Conservation (phyloP, 1,140 invertebrate genomes). For the Drosophila neocordata region DNA sequence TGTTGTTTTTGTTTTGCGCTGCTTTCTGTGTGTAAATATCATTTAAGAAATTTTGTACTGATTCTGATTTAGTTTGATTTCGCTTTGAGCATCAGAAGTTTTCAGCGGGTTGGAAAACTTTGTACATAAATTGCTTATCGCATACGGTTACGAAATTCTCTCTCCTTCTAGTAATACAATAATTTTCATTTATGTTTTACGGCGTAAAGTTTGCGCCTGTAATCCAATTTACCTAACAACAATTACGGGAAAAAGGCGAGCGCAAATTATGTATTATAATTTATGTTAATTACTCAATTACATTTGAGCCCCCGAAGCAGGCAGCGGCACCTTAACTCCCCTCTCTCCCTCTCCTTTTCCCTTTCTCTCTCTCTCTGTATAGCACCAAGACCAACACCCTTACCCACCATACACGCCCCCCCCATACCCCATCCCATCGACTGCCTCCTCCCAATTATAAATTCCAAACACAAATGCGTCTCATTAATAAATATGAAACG, state of each 20-base stretch:
- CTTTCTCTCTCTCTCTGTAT: too few relatives aligned
- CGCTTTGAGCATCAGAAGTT: conserved; percentile 52
- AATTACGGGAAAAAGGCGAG: conserved; percentile 69
- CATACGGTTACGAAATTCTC: conserved; percentile 15
- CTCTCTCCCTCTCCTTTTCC: too few relatives aligned
- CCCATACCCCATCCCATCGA: neutral
- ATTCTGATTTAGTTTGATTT: conserved; percentile 73
- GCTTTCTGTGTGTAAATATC: conserved; percentile 44
- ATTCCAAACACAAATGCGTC: conserved; percentile 82
- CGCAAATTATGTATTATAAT: conserved; percentile 81
- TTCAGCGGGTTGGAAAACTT: conserved; percentile 61
- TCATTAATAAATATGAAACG: conserved; percentile 82
- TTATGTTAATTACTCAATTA: conserved; percentile 83
- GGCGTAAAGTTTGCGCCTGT: conserved; percentile 40
- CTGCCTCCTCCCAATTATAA: conserved; percentile 71
- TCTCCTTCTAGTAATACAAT: conserved; percentile 39
- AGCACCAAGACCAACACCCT: too few relatives aligned
- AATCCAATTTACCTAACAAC: conserved; percentile 79
- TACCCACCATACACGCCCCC: too few relatives aligned
- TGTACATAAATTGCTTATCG: conserved; percentile 75
- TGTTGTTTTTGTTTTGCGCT: too few relatives aligned
- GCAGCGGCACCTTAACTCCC: conserved; percentile 12
- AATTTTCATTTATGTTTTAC: conserved; percentile 53
- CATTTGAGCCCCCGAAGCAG: conserved; percentile 64
- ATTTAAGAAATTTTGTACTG: conserved; percentile 60